Evolutionary conservation across 2,888 invertebrate species (phyloP), one percentile per base, ranked within the genome.

Genomic region (Philhelius pedissequus): DNA sequence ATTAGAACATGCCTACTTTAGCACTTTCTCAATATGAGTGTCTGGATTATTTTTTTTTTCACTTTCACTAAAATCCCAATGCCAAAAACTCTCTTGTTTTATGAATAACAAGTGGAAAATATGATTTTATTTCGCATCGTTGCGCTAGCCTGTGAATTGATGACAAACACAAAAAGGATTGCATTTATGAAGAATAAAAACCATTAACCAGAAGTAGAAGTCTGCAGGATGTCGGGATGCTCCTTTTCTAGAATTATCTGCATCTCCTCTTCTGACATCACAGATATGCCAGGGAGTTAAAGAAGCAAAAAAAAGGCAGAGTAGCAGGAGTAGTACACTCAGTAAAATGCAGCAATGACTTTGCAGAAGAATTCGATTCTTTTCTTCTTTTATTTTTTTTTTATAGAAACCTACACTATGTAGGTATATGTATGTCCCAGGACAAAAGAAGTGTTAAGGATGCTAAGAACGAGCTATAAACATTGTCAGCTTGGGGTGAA

Each of bases 91-190:
- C 32, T 27, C 54, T 82, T 77, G 52, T 68, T 73, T n/a, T 82
- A 69, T 73, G 50, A 48, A 62, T 62, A 77, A 71, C 52, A 82
- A 77, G 68, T 73, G 71, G 77, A 82, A 77, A 73, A 77, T 68
- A 73, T 62, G 54, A 56, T 77, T 75, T 73, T 62, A 77, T 77
- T 40, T 68, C 25, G 60, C 62, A 66, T 64, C 62, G n/a, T n/a
- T n/a, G n/a, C n/a, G 50, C 54, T 35, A 32, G 71, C 62, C 68
- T 35, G 22, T 11, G 27, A 70, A 27, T 27, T 43, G 30, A 15
- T 32, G 66, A 64, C 43, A 54, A 62, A 18, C 25, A 15, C 64
- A 54, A 54, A 13, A 35, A 66, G 27, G 40, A 56, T 54, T 11
- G 20, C 1, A 56, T n/a, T n/a, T n/a, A 18, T 20, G 9, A 30